Conservation (phyloP, 2,888 invertebrate species). For the Mongoloraphidia duomilia region DNA sequence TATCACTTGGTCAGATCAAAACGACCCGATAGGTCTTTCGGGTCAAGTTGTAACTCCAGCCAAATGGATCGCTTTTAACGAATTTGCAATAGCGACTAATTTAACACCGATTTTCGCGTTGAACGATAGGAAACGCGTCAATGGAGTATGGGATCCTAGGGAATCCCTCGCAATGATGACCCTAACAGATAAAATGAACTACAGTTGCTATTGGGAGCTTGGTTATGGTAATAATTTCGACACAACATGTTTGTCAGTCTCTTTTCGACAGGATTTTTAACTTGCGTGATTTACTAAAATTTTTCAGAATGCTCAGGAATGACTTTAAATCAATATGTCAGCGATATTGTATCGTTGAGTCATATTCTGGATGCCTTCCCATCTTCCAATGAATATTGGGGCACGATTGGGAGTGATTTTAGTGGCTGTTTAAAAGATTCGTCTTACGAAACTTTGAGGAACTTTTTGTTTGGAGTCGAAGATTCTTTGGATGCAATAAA, state of each 20-base stretch:
- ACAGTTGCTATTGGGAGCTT: conserved; percentile 57
- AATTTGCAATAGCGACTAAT: conserved; percentile 40
- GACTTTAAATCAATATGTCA: conserved; percentile 40
- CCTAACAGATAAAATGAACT: conserved; percentile 47
- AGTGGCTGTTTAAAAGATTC: conserved; percentile 34
- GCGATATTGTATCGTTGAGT: conserved; percentile 45
- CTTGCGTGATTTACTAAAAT: conserved; percentile 4
- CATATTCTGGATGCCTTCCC: conserved; percentile 51
- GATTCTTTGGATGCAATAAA: conserved; percentile 49
- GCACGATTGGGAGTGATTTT: conserved; percentile 46
- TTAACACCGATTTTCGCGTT: conserved; percentile 55
- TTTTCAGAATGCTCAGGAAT: conserved; percentile 36
- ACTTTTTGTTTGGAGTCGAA: conserved; percentile 38
- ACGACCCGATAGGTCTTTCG: conserved; percentile 13
- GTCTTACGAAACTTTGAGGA: conserved; percentile 38
- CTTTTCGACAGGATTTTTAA: conserved; percentile 3
- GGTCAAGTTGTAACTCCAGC: conserved; percentile 23
- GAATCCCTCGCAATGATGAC: conserved; percentile 50
- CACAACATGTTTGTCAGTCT: background rate
- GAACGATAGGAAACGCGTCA: conserved; percentile 38
- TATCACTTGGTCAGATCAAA: conserved; percentile 25
- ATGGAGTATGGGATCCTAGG: conserved; percentile 51
- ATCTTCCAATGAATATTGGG: conserved; percentile 37
- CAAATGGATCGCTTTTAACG: conserved; percentile 28
- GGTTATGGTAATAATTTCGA: conserved; percentile 43